Percentiles rank a stretch among this genome's conserved stretches.
phyloP scores from a whole-genome alignment of 2,113 vertebrate genomes.

The Tinamus guttatus region DNA sequence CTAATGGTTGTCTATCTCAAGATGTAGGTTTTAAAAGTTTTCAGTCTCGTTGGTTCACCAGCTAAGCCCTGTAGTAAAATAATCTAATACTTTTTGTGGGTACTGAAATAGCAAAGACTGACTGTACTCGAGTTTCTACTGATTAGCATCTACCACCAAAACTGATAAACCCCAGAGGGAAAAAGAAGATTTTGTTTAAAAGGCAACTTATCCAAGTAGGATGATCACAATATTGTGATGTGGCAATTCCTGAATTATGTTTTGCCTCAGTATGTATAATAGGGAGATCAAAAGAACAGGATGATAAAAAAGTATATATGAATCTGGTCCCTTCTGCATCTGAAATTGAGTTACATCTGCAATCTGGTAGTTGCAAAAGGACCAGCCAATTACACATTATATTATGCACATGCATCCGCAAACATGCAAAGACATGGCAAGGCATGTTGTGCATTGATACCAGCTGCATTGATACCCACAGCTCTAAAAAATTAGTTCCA shows the following conservation, averaged over 20 bases:
- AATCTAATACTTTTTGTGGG: not conserved
- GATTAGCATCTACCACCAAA: not conserved
- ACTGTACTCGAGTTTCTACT: not conserved
- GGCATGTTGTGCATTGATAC: not conserved
- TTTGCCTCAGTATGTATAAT: not conserved
- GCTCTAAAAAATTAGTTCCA: not conserved
- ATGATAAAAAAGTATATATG: not conserved
- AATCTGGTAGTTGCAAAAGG: not conserved
- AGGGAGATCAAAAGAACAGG: not conserved
- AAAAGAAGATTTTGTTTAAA: slow-evolving; percentile 5
- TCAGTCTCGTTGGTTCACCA: not conserved
- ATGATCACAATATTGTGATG: not conserved
- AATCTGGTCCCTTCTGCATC: not conserved
- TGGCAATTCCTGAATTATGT: not conserved
- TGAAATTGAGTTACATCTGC: not conserved
- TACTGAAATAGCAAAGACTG: not conserved
- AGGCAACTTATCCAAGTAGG: not conserved
- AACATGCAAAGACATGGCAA: not conserved
- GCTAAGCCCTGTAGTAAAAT: not conserved
- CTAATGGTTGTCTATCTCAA: not conserved
- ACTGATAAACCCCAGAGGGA: not conserved
- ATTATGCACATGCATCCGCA: not conserved
- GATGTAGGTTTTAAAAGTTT: not conserved
- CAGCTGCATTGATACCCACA: not conserved
- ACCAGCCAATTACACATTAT: not conserved